These are phyloP conservation scores for Microtus montanus DNA, from an alignment of 2,113 vertebrate genomes.

Conservation along the genomic window DNA sequence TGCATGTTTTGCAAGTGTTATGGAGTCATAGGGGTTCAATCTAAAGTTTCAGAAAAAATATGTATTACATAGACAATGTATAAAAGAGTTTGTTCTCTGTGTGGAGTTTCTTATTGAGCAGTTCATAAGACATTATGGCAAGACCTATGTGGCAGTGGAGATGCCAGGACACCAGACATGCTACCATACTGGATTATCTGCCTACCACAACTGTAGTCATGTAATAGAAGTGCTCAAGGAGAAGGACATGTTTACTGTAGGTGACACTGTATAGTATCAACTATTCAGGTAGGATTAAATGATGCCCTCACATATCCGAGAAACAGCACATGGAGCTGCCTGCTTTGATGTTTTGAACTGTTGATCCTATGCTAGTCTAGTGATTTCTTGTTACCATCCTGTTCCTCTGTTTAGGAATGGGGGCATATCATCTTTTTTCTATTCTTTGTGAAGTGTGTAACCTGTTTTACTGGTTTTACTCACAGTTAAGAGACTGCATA, in stretches of 20 bases:
- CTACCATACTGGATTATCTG: no score
- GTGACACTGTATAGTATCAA: background rate
- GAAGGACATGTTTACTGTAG: no score
- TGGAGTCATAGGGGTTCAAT: background rate
- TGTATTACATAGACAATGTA: background rate
- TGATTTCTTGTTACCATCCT: background rate
- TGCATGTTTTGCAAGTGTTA: no score
- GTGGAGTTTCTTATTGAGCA: background rate
- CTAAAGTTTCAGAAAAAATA: background rate
- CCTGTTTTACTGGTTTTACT: background rate
- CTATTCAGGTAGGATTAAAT: no score
- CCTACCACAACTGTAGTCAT: background rate
- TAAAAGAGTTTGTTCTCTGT: background rate
- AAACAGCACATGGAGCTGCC: background rate
- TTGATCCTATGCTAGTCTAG: no score
- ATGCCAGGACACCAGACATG: no score
- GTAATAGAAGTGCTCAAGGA: no score
- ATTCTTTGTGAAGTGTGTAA: background rate
- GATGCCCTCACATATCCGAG: background rate
- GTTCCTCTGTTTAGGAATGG: background rate
- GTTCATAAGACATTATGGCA: no score
- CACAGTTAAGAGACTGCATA: background rate
- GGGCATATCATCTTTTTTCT: background rate
- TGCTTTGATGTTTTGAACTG: background rate
- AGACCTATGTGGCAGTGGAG: background rate